Conservation (phyloP, 2,888 invertebrate genomes). For the Eulithis testata region DNA sequence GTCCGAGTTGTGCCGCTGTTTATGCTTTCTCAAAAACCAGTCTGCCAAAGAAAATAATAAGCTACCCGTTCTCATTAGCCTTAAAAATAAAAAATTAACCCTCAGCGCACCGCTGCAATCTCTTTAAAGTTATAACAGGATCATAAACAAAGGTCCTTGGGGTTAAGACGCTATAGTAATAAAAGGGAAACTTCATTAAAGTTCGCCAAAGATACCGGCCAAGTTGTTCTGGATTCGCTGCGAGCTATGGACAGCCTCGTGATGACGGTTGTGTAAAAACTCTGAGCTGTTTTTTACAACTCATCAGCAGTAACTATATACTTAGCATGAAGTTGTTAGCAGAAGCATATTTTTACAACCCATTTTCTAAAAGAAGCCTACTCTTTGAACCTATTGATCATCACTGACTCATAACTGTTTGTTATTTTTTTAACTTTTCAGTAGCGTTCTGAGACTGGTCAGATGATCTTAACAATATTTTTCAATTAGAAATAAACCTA, state of each 20-base stretch:
- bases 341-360: too few species aligned
- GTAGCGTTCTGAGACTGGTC: too few species aligned
- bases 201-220: slow-evolving; percentile 69
- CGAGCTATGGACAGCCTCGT: slow-evolving; percentile 47
- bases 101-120: slow-evolving; percentile 57
- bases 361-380: too few species aligned
- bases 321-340: too few species aligned
- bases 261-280: slow-evolving; percentile 20
- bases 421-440: too few species aligned
- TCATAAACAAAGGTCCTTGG: slow-evolving; percentile 75
- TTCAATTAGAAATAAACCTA: too few species aligned
- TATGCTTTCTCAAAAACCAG: slow-evolving; percentile 25
- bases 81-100: slow-evolving; percentile 53
- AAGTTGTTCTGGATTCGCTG: slow-evolving; percentile 60
- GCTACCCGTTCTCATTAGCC: slow-evolving; percentile 47
- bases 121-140: slow-evolving; percentile 76
- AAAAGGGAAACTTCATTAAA: slow-evolving; percentile 80
- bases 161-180: slow-evolving; percentile 69
- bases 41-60: slow-evolving; percentile 40
- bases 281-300: not conserved
- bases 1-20: slow-evolving; percentile 14
- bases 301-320: too few species aligned
- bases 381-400: too few species aligned
- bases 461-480: too few species aligned
- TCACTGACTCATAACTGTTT: too few species aligned